Conservation (phyloP, 2,888 invertebrate genomes). For the Amphimallon solstitiale region DNA sequence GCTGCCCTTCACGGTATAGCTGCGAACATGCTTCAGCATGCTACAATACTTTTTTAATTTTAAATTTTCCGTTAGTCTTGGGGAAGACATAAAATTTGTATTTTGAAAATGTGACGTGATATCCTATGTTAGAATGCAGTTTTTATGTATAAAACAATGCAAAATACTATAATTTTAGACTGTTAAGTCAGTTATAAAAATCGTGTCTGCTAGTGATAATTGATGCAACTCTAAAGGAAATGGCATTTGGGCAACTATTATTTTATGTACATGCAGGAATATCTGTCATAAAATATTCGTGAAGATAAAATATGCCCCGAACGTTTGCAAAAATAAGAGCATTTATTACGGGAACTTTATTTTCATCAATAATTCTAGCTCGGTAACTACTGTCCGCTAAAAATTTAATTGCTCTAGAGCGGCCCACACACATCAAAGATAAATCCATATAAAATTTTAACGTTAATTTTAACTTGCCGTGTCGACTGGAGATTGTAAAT, state of each 20-base stretch:
- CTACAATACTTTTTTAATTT: no score
- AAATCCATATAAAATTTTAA: slow-evolving; percentile 10
- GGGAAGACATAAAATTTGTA: no score
- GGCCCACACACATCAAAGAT: slow-evolving; percentile 1
- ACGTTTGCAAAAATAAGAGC: not conserved
- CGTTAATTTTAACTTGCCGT: slow-evolving; percentile 17
- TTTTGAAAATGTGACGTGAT: no score
- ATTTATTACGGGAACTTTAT: not conserved
- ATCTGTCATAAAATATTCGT: slow-evolving; percentile 16
- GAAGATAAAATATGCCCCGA: not conserved
- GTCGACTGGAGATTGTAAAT: slow-evolving; percentile 14
- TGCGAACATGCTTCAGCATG: no score
- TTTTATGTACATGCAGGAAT: slow-evolving; percentile 3
- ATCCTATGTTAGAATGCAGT: no score
- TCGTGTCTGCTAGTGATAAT: not conserved
- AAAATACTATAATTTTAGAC: no score
- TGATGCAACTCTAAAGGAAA: not conserved
- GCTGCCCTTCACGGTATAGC: no score
- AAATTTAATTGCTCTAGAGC: not conserved
- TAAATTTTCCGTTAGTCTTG: no score
- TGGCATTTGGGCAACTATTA: not conserved
- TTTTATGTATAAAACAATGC: no score
- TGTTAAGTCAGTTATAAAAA: no score
- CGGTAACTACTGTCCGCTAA: not conserved
- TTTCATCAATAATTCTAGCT: not conserved